phyloP scores from a whole-genome alignment of 2,113 vertebrate genomes.

The Callaeas wilsoni region DNA sequence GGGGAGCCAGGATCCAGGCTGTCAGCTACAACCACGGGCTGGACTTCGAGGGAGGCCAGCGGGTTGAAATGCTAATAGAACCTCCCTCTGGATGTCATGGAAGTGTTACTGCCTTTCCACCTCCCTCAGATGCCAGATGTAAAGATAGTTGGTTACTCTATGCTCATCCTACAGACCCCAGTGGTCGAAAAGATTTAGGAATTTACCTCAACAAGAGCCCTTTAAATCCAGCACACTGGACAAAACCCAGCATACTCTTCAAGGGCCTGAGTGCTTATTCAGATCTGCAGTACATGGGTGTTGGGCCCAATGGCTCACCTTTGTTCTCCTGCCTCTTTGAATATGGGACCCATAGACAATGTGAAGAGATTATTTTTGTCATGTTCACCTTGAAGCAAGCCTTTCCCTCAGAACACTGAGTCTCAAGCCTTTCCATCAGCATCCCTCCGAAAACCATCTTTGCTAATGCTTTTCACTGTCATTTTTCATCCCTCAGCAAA shows the following conservation, averaged over 20 bases:
- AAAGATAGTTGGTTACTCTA: conserved; percentile 81
- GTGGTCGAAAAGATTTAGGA: conserved; percentile 74
- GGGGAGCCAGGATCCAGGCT: conserved; percentile 78
- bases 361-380: conserved; percentile 55
- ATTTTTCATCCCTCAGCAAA: background rate
- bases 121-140: background rate
- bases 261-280: conserved; percentile 85
- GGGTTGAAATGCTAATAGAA: conserved; percentile 75
- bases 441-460: background rate
- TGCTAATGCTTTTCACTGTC: background rate
- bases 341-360: conserved; percentile 43
- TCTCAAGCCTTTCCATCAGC: background rate
- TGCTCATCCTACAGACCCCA: conserved; percentile 78
- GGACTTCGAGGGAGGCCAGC: conserved; percentile 67
- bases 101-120: conserved; percentile 80
- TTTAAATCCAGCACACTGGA: conserved; percentile 71
- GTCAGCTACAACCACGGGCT: conserved; percentile 74
- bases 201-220: conserved; percentile 82
- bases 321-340: conserved; percentile 87
- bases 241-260: conserved; percentile 76
- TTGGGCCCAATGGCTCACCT: conserved; percentile 70
- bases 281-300: conserved; percentile 76
- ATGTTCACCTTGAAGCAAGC: conserved; percentile 71
- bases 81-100: conserved; percentile 82
- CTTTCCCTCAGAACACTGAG: conserved; percentile 30